phyloP scores from a whole-genome alignment of 37 sponge, comb jelly and placozoan species.

The Beroe forskalii region DNA sequence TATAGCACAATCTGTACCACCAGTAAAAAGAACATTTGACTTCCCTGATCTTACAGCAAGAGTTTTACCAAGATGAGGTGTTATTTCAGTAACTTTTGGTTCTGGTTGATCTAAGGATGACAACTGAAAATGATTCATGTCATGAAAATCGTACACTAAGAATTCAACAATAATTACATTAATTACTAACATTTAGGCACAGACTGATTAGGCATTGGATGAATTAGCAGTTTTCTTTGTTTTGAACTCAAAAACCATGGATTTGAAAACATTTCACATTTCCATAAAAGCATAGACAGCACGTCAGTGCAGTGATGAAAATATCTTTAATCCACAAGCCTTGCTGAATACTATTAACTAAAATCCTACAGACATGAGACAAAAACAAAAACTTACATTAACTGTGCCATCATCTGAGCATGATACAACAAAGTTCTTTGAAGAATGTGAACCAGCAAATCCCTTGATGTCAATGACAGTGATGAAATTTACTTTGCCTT shows the following conservation, averaged over 20 bases:
- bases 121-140: neutral
- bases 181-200: too few species aligned
- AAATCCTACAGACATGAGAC: neutral
- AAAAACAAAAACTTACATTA: constrained; percentile 40
- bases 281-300: too few species aligned
- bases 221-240: too few species aligned
- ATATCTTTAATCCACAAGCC: too few species aligned
- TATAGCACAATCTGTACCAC: constrained; percentile 40
- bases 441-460: constrained; percentile 69
- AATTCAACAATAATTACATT: neutral
- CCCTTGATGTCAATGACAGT: constrained; percentile 59
- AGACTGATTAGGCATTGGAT: too few species aligned
- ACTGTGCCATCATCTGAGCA: constrained; percentile 84
- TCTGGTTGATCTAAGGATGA: neutral
- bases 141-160: too few species aligned
- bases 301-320: too few species aligned
- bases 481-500: constrained; percentile 29
- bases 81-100: neutral
- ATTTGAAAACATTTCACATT: too few species aligned
- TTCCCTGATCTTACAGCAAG: neutral
- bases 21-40: neutral
- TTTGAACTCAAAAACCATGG: too few species aligned
- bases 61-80: constrained; percentile 31
- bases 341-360: too few species aligned
- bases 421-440: constrained; percentile 70